phyloP scores from a whole-genome alignment of 2,113 vertebrate genomes.

The Balaeniceps rex region DNA sequence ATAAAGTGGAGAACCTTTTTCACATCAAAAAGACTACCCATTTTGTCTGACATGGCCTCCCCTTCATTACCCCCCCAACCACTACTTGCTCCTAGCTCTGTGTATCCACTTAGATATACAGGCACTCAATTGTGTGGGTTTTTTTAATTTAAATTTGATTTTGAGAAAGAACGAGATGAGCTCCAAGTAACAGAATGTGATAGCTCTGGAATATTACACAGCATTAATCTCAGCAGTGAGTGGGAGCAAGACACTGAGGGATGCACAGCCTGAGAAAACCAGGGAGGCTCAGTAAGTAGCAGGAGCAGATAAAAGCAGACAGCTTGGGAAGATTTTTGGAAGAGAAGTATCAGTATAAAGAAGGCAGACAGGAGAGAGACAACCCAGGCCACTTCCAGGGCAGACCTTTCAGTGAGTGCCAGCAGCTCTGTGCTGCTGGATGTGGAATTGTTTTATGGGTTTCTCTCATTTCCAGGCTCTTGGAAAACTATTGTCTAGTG shows the following conservation, averaged over 20 bases:
- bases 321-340: neutral
- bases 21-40: neutral
- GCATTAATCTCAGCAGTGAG: slow-evolving; percentile 55
- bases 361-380: slow-evolving; percentile 1
- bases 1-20: neutral
- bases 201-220: slow-evolving; percentile 37
- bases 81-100: neutral
- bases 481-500: slow-evolving; percentile 21
- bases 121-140: neutral
- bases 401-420: neutral
- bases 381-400: neutral
- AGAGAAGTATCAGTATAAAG: neutral
- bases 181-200: slow-evolving; percentile 11
- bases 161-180: neutral
- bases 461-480: slow-evolving; percentile 28
- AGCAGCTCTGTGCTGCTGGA: neutral
- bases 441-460: slow-evolving; percentile 6
- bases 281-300: neutral
- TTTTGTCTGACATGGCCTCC: neutral
- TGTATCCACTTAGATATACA: neutral
- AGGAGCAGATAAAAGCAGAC: slow-evolving; percentile 5
- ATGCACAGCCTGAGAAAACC: neutral
- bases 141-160: neutral
- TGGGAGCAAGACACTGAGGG: slow-evolving; percentile 34
- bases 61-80: neutral